Evolutionary conservation across 2,113 vertebrate species (phyloP), one percentile per base, ranked within the genome.

Genomic region (Ahaetulla prasina): DNA sequence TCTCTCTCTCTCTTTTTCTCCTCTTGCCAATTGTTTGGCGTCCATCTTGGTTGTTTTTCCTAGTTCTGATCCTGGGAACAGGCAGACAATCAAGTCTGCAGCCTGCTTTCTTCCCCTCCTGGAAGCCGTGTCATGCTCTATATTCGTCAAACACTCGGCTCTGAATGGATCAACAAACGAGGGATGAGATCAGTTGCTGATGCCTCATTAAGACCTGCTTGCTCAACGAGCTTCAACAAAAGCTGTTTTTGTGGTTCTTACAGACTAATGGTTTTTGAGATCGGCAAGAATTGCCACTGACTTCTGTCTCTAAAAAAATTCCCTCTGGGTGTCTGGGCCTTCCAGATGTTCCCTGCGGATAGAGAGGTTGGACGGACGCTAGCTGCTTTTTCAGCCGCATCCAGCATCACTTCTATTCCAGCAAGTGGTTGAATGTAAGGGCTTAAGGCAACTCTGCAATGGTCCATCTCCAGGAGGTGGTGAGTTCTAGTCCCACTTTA

Each of bases 141-240:
- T 97, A 91, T 94, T 0, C 63, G 8, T 96, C 94, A 96, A 39
- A 35, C 16, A 88, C 63, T 11, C 87, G 2, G 0, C 1, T 0
- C 63, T 1, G 20, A 10, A 91, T 68, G 87, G 89, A 92, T 89
- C 89, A 14, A 92, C 92, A 90, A 87, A 85, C 2, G 53, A 74
- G 92, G 50, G 91, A 89, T 92, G 92, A 94, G 54, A 96, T 94
- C 22, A 1, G 4, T 16, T 92, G 91, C 63, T 0, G 95, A 14
- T 1, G 53, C 30, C n/a, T 39, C 43, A 7, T 39, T 43, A 39
- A 1, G 0, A 7, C 8, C 30, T 0, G 12, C 85, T 35, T 12
- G 50, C 25, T 39, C 22, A 52, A 87, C 7, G n/a, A 16, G 20
- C 2, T 49, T 87, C 4, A 0, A 4, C 10, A 85, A 45, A 45